Evolutionary conservation across 2,113 vertebrate genomes (phyloP).

Genomic region (Daphoenositta chrysoptera): DNA sequence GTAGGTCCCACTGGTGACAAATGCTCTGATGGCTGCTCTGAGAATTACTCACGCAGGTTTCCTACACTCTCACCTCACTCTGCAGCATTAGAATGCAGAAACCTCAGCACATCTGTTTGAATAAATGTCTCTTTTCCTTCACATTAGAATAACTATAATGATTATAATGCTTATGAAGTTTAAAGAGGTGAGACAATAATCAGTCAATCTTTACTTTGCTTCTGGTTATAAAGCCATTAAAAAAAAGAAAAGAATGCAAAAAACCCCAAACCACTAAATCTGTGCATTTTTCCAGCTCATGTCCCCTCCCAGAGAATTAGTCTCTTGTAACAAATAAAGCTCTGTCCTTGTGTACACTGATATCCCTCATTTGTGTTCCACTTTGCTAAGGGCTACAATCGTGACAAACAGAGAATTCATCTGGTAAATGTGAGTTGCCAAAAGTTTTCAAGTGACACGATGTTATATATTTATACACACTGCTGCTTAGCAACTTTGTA

Average conservation of each 20-base stretch:
- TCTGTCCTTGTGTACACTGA: neutral
- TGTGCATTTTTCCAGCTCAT: neutral
- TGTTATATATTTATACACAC: neutral
- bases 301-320: neutral
- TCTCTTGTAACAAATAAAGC: neutral
- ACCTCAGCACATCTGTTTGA: neutral
- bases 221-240: slow-evolving; percentile 5
- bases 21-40: neutral
- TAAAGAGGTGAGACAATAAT: slow-evolving; percentile 38
- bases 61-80: neutral
- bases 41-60: neutral
- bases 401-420: neutral
- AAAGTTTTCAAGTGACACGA: neutral
- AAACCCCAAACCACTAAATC: neutral
- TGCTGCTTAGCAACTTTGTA: slow-evolving; percentile 13
- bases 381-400: neutral
- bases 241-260: neutral
- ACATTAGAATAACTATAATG: neutral
- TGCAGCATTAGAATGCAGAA: neutral
- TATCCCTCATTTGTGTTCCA: neutral
- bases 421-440: neutral
- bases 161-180: neutral
- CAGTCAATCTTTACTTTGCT: neutral
- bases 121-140: neutral
- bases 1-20: neutral